Evolutionary conservation across 1,140 invertebrate species (phyloP).

Genomic region (Eurosta solidaginis): DNA sequence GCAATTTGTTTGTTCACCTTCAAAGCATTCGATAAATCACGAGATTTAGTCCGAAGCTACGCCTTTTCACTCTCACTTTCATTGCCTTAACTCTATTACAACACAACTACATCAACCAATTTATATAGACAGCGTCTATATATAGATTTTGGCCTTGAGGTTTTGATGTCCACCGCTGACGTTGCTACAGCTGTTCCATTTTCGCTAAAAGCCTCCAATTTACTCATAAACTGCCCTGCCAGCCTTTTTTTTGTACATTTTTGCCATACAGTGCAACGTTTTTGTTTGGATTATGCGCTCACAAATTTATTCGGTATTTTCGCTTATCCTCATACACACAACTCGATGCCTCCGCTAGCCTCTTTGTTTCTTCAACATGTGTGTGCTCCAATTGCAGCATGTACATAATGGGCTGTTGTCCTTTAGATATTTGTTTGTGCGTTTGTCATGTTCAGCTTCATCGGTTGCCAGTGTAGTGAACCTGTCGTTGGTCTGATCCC

Average conservation of each 20-base stretch:
- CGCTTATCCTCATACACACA: neutral
- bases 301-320: conserved; percentile 19
- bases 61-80: neutral
- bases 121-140: neutral
- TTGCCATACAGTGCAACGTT: neutral
- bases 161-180: too few relatives aligned
- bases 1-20: neutral
- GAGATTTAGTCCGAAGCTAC: neutral
- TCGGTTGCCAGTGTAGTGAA: neutral
- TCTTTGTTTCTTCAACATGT: too few relatives aligned
- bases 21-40: neutral
- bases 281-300: conserved; percentile 23
- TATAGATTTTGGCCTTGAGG: too few relatives aligned
- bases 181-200: too few relatives aligned
- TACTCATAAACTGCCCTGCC: too few relatives aligned
- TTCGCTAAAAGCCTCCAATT: too few relatives aligned
- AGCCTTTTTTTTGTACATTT: too few relatives aligned
- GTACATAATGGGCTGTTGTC: neutral
- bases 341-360: too few relatives aligned
- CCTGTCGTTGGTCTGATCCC: neutral
- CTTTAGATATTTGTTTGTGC: neutral
- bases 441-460: neutral
- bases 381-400: too few relatives aligned
- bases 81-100: neutral
- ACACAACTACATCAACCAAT: neutral